A percentile compares a stretch with the other conserved stretches of the same genome.
phyloP scores from a whole-genome alignment of 2,888 invertebrate species.

The Mayetiola destructor region DNA sequence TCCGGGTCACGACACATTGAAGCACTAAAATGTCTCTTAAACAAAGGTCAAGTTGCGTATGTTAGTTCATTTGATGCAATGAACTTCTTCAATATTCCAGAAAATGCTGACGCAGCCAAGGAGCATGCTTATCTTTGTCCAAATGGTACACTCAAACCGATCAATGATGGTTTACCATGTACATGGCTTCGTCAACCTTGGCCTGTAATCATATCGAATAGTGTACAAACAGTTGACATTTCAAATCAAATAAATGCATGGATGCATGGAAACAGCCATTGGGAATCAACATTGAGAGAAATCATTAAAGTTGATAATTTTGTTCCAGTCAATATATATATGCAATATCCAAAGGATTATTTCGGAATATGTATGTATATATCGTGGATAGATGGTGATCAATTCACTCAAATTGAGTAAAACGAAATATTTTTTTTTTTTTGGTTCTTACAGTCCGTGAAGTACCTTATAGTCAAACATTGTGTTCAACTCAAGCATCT shows the following conservation, averaged over 20 bases:
- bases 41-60: slow-evolving; percentile 42
- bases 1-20: slow-evolving; percentile 34
- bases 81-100: slow-evolving; percentile 21
- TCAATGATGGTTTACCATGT: slow-evolving; percentile 35
- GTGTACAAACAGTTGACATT: not conserved
- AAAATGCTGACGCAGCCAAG: slow-evolving; percentile 16
- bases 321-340: slow-evolving; percentile 8
- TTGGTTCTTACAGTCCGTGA: slow-evolving; percentile 21
- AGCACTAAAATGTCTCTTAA: slow-evolving; percentile 40
- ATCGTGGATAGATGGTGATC: not conserved
- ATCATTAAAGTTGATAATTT: slow-evolving; percentile 19
- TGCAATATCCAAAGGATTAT: slow-evolving; percentile 18
- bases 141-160: slow-evolving; percentile 24
- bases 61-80: slow-evolving; percentile 34
- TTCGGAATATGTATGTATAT: slow-evolving; percentile 16
- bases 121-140: slow-evolving; percentile 28
- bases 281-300: slow-evolving; percentile 22
- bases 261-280: slow-evolving; percentile 15
- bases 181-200: slow-evolving; percentile 49
- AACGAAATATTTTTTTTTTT: not conserved
- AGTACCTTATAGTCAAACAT: slow-evolving; percentile 18
- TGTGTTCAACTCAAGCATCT: slow-evolving; percentile 27
- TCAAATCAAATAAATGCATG: not conserved
- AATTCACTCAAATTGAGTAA: not conserved
- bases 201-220: slow-evolving; percentile 37